Conservation (phyloP, 2,888 invertebrate genomes). For the Eulithis prunata region DNA sequence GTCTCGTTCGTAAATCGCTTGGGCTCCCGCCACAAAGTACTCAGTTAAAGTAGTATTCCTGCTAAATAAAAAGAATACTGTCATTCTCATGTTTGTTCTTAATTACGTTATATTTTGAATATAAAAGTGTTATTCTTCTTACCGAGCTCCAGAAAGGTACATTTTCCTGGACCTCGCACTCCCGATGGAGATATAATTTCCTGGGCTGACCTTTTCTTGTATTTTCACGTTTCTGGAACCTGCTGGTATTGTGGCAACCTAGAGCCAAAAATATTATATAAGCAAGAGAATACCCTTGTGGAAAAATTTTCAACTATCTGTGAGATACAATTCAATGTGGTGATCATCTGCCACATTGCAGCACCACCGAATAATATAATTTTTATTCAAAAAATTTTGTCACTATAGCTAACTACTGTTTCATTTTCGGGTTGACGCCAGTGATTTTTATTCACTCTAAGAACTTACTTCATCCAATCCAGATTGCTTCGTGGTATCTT, state of each 20-base stretch:
- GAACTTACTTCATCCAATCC: conserved; percentile 82
- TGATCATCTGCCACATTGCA: too few relatives aligned
- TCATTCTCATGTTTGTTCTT: neutral
- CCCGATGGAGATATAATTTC: conserved; percentile 92
- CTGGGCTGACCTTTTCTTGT: conserved; percentile 89
- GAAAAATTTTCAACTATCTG: too few relatives aligned
- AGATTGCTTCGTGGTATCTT: conserved; percentile 82
- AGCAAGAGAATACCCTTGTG: neutral
- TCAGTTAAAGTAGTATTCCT: conserved; percentile 90
- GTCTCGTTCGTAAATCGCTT: conserved; percentile 91
- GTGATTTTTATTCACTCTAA: too few relatives aligned
- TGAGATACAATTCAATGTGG: too few relatives aligned
- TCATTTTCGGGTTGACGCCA: too few relatives aligned
- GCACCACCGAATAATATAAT: too few relatives aligned
- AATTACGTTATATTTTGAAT: neutral
- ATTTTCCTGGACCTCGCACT: conserved; percentile 88
- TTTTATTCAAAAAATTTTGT: too few relatives aligned
- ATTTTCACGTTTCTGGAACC: conserved; percentile 92
- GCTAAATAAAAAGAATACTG: conserved; percentile 40
- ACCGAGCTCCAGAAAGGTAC: conserved; percentile 92
- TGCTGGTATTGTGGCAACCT: conserved; percentile 90
- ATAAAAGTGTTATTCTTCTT: conserved; percentile 44
- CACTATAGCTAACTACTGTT: too few relatives aligned
- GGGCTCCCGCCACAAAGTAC: conserved; percentile 91
- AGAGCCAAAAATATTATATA: conserved; percentile 28